Evolutionary conservation across 2,888 invertebrate genomes (phyloP).

Genomic region (Hydrotaea diabolus): DNA sequence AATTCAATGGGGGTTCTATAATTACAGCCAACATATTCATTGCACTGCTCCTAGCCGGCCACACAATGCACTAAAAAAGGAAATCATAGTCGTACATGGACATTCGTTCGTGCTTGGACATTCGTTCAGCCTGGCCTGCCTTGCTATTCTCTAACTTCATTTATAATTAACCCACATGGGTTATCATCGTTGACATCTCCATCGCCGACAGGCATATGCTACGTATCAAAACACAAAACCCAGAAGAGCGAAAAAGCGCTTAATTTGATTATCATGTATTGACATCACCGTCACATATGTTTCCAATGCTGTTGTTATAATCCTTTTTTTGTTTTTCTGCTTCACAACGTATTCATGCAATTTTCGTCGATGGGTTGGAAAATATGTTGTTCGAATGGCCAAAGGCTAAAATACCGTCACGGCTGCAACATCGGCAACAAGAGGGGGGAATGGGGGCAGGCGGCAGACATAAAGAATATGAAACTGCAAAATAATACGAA

Average conservation of each 20-base stretch:
- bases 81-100: too few relatives aligned
- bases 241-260: conserved; percentile 14
- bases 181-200: not conserved
- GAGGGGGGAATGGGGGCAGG: too few relatives aligned
- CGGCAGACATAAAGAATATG: not conserved
- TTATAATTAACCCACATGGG: conserved; percentile 33
- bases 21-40: not conserved
- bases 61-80: too few relatives aligned
- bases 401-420: not conserved
- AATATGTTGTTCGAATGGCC: conserved; percentile 6
- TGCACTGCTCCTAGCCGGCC: not conserved
- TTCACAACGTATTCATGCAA: conserved; percentile 3
- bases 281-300: conserved; percentile 10
- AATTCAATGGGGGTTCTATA: not conserved
- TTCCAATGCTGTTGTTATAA: not conserved
- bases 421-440: too few relatives aligned
- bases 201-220: not conserved
- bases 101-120: not conserved
- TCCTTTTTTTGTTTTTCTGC: not conserved
- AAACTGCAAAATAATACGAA: not conserved
- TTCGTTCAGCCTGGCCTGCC: not conserved
- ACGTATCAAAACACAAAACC: not conserved
- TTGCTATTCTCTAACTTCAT: conserved; percentile 17
- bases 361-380: not conserved
- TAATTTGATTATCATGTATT: conserved; percentile 37